Conservation (phyloP, 2,888 invertebrate genomes). For the Campoplex capitator region DNA sequence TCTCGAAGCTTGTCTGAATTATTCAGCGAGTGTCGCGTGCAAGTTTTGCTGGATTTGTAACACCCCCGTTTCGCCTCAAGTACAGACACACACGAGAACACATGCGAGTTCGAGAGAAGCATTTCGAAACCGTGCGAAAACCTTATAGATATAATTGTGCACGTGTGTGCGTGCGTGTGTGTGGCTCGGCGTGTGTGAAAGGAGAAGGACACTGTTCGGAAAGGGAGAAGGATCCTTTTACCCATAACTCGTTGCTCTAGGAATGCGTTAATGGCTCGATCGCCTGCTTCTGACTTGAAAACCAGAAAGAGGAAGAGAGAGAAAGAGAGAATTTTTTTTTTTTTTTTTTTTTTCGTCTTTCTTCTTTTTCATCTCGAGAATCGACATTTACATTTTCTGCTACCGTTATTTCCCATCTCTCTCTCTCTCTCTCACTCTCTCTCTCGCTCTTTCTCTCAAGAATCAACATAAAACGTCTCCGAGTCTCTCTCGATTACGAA, state of each 20-base stretch:
- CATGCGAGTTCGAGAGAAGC: conserved; percentile 3
- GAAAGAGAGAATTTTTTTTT: conserved; percentile 17
- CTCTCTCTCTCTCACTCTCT: conserved; percentile 32
- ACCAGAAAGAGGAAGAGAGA: conserved; percentile 26
- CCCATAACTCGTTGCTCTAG: conserved; percentile 70
- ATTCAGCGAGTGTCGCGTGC: conserved; percentile 83
- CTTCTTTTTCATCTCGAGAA: conserved; percentile 75
- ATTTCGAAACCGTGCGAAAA: conserved; percentile 17
- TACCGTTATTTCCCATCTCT: conserved; percentile 78
- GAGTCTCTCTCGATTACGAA: conserved; percentile 43
- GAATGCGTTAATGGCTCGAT: conserved; percentile 70
- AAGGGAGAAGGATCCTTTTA: conserved; percentile 59
- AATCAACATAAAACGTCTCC: conserved; percentile 69
- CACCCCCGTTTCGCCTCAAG: conserved; percentile 74
- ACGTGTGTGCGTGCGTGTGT: not conserved
- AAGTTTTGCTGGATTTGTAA: conserved; percentile 83
- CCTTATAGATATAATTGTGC: not conserved
- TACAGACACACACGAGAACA: conserved; percentile 29
- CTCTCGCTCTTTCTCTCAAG: conserved; percentile 30
- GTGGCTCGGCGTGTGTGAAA: not conserved
- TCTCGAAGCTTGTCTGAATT: conserved; percentile 78
- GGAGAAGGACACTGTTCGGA: conserved; percentile 21
- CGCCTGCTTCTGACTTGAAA: conserved; percentile 49
- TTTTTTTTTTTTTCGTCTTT: not conserved
- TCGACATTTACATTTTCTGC: conserved; percentile 81